Conservation (phyloP, 1,140 invertebrate genomes). For the Colletes latitarsis region DNA sequence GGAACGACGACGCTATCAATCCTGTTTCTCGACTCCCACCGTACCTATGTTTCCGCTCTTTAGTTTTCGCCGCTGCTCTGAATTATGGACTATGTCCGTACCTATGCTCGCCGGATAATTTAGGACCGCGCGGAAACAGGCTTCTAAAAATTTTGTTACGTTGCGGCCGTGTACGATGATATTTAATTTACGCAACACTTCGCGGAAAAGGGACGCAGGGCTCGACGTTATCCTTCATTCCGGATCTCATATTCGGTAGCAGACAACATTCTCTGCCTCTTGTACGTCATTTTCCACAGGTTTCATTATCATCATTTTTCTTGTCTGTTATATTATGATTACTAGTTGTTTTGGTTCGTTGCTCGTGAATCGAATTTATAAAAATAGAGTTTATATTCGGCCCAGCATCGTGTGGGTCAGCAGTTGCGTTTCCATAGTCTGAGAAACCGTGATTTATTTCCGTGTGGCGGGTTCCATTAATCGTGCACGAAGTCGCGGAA, state of each 20-base stretch:
- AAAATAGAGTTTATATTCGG: no score
- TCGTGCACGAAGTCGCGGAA: background rate
- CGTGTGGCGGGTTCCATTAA: background rate
- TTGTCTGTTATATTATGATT: no score
- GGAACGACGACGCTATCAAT: background rate
- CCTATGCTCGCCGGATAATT: background rate
- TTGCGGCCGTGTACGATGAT: background rate
- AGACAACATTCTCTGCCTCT: no score
- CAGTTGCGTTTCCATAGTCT: background rate
- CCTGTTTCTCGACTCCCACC: background rate
- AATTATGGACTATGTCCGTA: background rate
- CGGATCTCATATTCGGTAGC: no score
- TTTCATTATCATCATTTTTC: no score
- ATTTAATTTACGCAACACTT: conserved; percentile 2
- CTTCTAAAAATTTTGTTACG: background rate
- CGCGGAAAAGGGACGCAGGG: background rate
- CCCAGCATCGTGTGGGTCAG: background rate
- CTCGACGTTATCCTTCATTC: no score
- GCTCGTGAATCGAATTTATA: no score
- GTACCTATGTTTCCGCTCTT: background rate
- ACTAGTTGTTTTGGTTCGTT: no score
- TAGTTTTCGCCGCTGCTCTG: background rate
- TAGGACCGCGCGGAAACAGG: background rate
- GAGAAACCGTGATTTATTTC: background rate
- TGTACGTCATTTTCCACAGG: no score